Conservation (phyloP, 1,140 invertebrate genomes). For the Drosophila ironensis region DNA sequence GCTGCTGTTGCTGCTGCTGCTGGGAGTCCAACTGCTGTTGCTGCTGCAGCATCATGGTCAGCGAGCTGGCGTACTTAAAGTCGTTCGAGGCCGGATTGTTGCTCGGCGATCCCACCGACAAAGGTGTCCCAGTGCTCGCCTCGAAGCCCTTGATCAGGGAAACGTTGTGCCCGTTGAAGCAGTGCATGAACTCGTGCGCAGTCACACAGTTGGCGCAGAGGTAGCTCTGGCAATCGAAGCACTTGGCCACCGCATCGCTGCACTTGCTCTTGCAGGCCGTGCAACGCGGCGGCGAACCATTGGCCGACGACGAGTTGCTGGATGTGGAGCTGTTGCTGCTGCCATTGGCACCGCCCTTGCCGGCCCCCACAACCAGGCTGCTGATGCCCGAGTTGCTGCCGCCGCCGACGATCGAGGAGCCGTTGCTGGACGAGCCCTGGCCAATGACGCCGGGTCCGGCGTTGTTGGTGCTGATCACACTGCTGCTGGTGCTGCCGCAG, state of each 20-base stretch:
- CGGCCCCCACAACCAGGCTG: slow-evolving; percentile 59
- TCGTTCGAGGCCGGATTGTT: slow-evolving; percentile 68
- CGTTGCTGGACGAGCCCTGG: slow-evolving; percentile 41
- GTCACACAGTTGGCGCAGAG: slow-evolving; percentile 98
- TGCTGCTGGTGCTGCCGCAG: slow-evolving; percentile 73
- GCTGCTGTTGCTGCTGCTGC: slow-evolving; percentile 56
- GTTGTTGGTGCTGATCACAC: slow-evolving; percentile 57
- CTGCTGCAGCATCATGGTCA: slow-evolving; percentile 79
- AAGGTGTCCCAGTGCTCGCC: slow-evolving; percentile 12
- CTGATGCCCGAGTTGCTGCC: slow-evolving; percentile 49
- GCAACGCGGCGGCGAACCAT: slow-evolving; percentile 84
- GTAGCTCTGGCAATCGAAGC: slow-evolving; percentile 97
- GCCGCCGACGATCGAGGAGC: slow-evolving; percentile 33
- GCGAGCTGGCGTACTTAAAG: slow-evolving; percentile 71
- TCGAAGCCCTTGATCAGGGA: slow-evolving; percentile 82
- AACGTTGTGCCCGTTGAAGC: slow-evolving; percentile 97
- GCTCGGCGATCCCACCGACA: slow-evolving; percentile 27
- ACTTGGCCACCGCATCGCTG: slow-evolving; percentile 93
- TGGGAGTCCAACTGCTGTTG: slow-evolving; percentile 62
- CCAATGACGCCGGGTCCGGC: background rate
- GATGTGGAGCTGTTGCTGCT: slow-evolving; percentile 21
- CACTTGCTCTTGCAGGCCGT: slow-evolving; percentile 94
- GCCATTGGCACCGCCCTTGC: slow-evolving; percentile 48
- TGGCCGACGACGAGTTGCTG: slow-evolving; percentile 16
- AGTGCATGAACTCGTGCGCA: slow-evolving; percentile 99